Evolutionary conservation across 2,113 vertebrate genomes (phyloP), one percentile per base, ranked within the genome.

Genomic region (Ictidomys tridecemlineatus): DNA sequence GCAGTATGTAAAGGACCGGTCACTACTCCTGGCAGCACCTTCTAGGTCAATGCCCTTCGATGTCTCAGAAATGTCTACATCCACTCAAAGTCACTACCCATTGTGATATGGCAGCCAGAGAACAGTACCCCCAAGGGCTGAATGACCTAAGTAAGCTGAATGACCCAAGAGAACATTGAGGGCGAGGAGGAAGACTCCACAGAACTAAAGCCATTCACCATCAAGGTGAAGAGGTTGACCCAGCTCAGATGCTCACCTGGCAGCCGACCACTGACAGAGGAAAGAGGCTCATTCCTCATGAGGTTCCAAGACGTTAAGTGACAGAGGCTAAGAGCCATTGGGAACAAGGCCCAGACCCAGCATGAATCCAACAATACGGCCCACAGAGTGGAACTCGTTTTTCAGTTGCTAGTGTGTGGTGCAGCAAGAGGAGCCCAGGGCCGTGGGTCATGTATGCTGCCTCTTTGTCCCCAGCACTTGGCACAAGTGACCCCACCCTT

Each of bases 101-200:
- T 2, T 0, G 22, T 32, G 17, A 51, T 30, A 3, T 0, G 24
- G 39, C 32, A 53, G 12, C 30, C 48, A 13, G 32, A 56, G 18
- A 6, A 9, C 17, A 28, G 1, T 3, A 42, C 4, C 28, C 13
- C 45, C 45, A 9, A 61, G 39, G 65, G 53, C 51, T 18, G 14
- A 26, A 28, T 4, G 76, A 24, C 51, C 24, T 12, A 11, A 8
- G 5, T 0, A 2, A 17, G 7, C 6, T 42, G 42, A 45, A 45
- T 45, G 45, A 45, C 45, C 45, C 9, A 45, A 53, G 18, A 8
- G 16, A 14, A 10, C 14, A 37, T 45, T 22, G 26, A 61, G 17
- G 13, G 65, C 34, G 34, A 58, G 4, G 12, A 24, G 1, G 0
- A 24, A 45, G 45, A 45, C 4, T 11, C 28, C 3, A 0, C 2